phyloP scores from a whole-genome alignment of 2,113 vertebrate genomes.

The Delphinapterus leucas region DNA sequence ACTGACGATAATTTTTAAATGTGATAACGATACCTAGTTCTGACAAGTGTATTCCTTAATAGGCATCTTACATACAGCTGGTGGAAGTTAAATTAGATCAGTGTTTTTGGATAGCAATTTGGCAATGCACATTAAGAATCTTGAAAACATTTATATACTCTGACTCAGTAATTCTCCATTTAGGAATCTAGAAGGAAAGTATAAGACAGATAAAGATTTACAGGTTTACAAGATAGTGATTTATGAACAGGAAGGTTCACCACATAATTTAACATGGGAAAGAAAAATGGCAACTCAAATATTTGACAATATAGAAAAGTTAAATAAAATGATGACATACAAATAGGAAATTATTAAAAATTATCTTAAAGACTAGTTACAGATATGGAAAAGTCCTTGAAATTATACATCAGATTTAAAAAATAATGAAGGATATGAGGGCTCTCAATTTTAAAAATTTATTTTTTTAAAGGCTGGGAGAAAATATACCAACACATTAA shows the following conservation, averaged over 20 bases:
- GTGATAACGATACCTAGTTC: neutral
- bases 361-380: neutral
- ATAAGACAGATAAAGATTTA: slow-evolving; percentile 26
- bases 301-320: neutral
- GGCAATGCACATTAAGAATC: slow-evolving; percentile 19
- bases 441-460: neutral
- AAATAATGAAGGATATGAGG: neutral
- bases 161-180: neutral
- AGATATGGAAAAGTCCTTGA: neutral
- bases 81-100: neutral
- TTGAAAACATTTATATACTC: neutral
- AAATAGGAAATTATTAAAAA: neutral
- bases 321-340: neutral
- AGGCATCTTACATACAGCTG: neutral
- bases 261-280: neutral
- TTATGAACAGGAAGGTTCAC: neutral
- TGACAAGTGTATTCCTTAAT: neutral
- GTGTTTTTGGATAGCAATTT: neutral
- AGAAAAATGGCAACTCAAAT: neutral
- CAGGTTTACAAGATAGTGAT: neutral
- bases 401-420: neutral
- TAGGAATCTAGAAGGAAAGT: neutral
- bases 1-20: neutral
- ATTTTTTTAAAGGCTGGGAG: neutral
- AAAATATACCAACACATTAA: neutral